These are phyloP conservation scores for Cosmopolites sordidus DNA, from an alignment of 2,888 invertebrate genomes.

Conservation along the genomic window DNA sequence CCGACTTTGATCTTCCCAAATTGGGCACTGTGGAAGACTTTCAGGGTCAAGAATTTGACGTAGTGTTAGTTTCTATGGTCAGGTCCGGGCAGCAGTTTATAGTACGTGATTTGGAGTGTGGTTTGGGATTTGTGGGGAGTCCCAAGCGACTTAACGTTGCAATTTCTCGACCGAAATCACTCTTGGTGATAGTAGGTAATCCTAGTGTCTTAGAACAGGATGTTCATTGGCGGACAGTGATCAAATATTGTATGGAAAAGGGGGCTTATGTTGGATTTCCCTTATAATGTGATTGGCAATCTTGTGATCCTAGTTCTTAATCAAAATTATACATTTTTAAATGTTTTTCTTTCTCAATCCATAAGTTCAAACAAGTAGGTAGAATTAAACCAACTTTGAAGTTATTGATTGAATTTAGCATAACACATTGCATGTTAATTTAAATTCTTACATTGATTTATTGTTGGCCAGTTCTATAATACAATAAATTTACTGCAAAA, in stretches of 20 bases:
- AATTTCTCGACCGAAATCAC: slow-evolving; percentile 75
- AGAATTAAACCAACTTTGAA: too few species aligned
- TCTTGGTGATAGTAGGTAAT: slow-evolving; percentile 80
- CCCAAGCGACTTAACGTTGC: slow-evolving; percentile 85
- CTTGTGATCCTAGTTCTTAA: too few species aligned
- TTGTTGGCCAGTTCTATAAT: too few species aligned
- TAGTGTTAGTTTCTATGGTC: slow-evolving; percentile 71
- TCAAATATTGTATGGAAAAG: slow-evolving; percentile 59
- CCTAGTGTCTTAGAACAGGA: slow-evolving; percentile 67
- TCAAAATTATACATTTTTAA: too few species aligned
- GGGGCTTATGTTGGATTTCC: slow-evolving; percentile 66
- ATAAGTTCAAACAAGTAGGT: too few species aligned
- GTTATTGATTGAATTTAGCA: too few species aligned
- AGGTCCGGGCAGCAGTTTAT: slow-evolving; percentile 51
- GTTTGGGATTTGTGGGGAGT: slow-evolving; percentile 70
- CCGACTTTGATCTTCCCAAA: slow-evolving; percentile 57
- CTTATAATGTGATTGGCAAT: background rate
- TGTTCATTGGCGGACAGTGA: slow-evolving; percentile 62
- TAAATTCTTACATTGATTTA: too few species aligned
- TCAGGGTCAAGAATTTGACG: slow-evolving; percentile 74
- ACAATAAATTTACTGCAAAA: too few species aligned
- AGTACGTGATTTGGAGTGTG: slow-evolving; percentile 49
- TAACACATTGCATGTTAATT: too few species aligned
- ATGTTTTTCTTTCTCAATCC: too few species aligned
- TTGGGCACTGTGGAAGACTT: slow-evolving; percentile 83